Percentiles rank a stretch among this genome's conserved stretches.
Conservation (phyloP, 2,113 vertebrate species). For the Enhydra lutris region DNA sequence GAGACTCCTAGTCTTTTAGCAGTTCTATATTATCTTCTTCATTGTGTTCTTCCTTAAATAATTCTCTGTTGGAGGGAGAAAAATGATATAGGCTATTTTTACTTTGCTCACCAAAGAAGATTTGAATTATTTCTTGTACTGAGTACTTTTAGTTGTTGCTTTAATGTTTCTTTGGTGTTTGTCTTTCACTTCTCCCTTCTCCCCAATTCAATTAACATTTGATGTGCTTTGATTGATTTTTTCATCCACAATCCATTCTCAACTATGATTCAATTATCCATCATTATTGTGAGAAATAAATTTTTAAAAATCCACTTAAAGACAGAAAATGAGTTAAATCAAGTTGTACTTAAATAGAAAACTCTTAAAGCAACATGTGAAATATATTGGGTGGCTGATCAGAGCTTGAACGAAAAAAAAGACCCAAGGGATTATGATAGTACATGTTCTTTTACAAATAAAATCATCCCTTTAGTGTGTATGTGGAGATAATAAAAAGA, state of each 20-base stretch:
- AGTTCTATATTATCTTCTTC: not conserved
- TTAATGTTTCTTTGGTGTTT: not conserved
- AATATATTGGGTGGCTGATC: conserved; percentile 23
- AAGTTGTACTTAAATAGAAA: not conserved
- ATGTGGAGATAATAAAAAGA: conserved; percentile 14
- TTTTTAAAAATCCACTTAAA: not conserved
- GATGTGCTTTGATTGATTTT: conserved; percentile 56
- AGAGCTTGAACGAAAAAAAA: conserved; percentile 37
- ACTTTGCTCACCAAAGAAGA: not conserved
- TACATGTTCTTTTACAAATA: conserved; percentile 35
- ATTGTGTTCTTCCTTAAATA: not conserved
- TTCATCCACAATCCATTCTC: conserved; percentile 69
- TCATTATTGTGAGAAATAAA: conserved; percentile 32
- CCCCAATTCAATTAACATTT: conserved; percentile 67
- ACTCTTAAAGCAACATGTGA: not conserved
- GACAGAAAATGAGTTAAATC: not conserved
- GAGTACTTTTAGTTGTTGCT: not conserved
- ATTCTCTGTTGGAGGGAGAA: not conserved
- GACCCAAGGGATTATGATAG: not conserved
- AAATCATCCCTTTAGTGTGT: conserved; percentile 37
- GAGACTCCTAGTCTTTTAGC: not conserved
- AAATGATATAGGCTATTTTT: not conserved
- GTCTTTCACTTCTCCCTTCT: not conserved
- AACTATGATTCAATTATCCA: conserved; percentile 68
- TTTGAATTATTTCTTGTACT: not conserved